Evolutionary conservation across 1,140 invertebrate genomes (phyloP).

Genomic region (Cyrtorhinus lividipennis): DNA sequence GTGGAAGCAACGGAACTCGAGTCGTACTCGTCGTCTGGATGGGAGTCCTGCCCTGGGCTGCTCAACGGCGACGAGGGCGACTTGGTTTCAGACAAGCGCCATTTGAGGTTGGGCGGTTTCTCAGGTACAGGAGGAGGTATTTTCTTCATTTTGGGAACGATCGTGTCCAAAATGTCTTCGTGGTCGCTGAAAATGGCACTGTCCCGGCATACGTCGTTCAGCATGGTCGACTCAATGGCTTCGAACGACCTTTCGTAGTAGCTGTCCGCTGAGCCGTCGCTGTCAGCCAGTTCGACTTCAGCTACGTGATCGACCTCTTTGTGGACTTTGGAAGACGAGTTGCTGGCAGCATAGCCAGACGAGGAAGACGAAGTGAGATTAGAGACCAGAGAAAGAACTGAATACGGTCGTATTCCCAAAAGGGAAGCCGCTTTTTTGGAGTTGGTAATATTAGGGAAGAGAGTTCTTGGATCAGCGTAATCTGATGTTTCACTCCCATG

Average conservation of each 20-base stretch:
- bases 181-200: constrained; percentile 70
- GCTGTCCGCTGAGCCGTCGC: constrained; percentile 40
- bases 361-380: constrained; percentile 46
- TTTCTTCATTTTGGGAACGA: constrained; percentile 14
- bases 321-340: constrained; percentile 24
- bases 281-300: constrained; percentile 27
- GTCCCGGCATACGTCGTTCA: constrained; percentile 56
- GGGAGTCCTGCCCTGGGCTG: constrained; percentile 16
- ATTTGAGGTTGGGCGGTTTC: constrained; percentile 25
- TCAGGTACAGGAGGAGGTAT: constrained; percentile 29
- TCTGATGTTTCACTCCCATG: constrained; percentile 46
- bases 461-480: constrained; percentile 59
- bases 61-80: neutral
- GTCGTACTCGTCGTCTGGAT: constrained; percentile 31
- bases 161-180: constrained; percentile 33
- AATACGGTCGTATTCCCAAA: constrained; percentile 25
- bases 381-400: constrained; percentile 32
- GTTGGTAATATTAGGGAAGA: constrained; percentile 38
- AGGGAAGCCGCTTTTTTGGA: constrained; percentile 34
- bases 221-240: constrained; percentile 43
- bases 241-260: constrained; percentile 63
- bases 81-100: neutral
- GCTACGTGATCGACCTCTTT: constrained; percentile 20
- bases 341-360: constrained; percentile 29
- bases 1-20: constrained; percentile 33